Conservation (phyloP, 2,888 invertebrate genomes). For the Steromphala cineraria region DNA sequence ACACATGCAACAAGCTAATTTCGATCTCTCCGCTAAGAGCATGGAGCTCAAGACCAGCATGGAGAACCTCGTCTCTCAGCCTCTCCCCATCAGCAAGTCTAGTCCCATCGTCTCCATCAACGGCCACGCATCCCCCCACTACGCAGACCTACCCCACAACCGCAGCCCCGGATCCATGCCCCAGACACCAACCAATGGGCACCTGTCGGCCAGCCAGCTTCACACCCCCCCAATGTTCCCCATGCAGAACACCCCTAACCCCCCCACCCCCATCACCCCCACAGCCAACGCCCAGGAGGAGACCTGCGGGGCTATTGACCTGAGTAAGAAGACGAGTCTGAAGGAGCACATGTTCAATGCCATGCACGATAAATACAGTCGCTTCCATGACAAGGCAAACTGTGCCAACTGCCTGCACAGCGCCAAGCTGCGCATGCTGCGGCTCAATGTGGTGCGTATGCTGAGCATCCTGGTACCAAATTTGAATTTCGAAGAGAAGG, state of each 20-base stretch:
- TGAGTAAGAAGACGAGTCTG: slow-evolving; percentile 58
- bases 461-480: slow-evolving; percentile 73
- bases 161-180: slow-evolving; percentile 26
- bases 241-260: slow-evolving; percentile 33
- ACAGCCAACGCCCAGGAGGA: slow-evolving; percentile 36
- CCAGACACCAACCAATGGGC: slow-evolving; percentile 18
- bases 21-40: slow-evolving; percentile 37
- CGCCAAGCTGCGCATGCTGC: slow-evolving; percentile 66
- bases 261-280: slow-evolving; percentile 24
- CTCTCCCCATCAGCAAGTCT: slow-evolving; percentile 42
- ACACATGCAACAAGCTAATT: slow-evolving; percentile 30
- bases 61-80: slow-evolving; percentile 43
- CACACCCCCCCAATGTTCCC: slow-evolving; percentile 31
- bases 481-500: slow-evolving; percentile 72
- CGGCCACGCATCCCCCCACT: slow-evolving; percentile 57
- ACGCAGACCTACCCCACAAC: slow-evolving; percentile 49
- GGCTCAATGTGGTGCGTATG: slow-evolving; percentile 73
- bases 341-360: slow-evolving; percentile 36
- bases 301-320: slow-evolving; percentile 62
- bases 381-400: slow-evolving; percentile 36
- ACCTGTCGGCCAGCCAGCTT: background rate
- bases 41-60: slow-evolving; percentile 35
- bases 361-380: slow-evolving; percentile 43
- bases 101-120: slow-evolving; percentile 58
- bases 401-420: slow-evolving; percentile 66